Base-by-base conservation (phyloP, 2,113 vertebrate genomes). In the Clinocottus analis region DNA sequence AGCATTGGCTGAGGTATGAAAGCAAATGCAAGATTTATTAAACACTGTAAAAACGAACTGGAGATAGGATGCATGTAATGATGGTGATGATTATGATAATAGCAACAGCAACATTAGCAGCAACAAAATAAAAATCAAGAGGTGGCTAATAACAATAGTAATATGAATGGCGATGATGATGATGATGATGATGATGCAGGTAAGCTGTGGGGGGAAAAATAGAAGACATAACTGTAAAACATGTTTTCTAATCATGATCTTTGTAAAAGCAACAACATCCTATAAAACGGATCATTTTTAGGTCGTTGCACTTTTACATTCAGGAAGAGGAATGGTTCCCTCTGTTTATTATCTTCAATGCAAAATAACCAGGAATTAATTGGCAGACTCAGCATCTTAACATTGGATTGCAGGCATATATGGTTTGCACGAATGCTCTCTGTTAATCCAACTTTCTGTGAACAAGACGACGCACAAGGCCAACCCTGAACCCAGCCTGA, bases 401-500 rank as follows among this genome's bases (percentile, higher is more conserved):
- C 25, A 59, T 66, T 39, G 9, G 13, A 31, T 31, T 31, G 31
- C 31, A 31, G 31, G 31, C 31, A n/a, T 31, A 31, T 5, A 31
- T 31, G 31, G 31, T 31, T 11, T 12, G 9, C 29, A 41, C 69
- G 63, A n/a, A n/a, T 41, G 64, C 5, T 12, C 17, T 58, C 37
- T 3, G 6, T 62, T 53, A 7, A 51, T 27, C 35, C 63, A 80
- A 25, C 65, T 49, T 25, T 39, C 8, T 39, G 29, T 11, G 45
- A 12, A 7, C 27, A 29, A 47, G 25, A 29, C 8, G 0, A 35
- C 5, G 25, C 59, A 60, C n/a, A 37, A 56, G 16, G 68, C 53
- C 65, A 73, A 43, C 81, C 59, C 39, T 51, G 58, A 79, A 72
- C 64, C 27, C 56, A 65, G 72, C 41, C 55, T 80, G 72, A 33